Base-by-base conservation (phyloP, 2,113 vertebrate species). In the Sardina pilchardus region DNA sequence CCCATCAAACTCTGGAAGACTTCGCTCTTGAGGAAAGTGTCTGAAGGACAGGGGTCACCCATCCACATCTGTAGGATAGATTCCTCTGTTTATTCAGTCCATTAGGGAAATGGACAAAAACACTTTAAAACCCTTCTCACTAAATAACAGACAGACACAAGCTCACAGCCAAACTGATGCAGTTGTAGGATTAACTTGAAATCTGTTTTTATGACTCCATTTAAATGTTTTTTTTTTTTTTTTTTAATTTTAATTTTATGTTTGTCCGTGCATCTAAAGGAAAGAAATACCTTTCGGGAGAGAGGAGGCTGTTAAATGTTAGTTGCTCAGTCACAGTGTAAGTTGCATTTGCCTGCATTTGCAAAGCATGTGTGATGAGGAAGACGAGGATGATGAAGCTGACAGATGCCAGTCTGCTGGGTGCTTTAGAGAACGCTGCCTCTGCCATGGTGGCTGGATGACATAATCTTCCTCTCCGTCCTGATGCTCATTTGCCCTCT, bases 281-380 rank as follows among this genome's bases (percentile, higher is more conserved):
- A 86, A 45, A 30, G 84, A 82, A 78, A 82, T 82, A 84, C n/a
- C 21, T 42, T 4, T 71, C 47, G 48, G 67, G 9, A 83, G 50
- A 83, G 48, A 24, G 43, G n/a, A 85, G 71, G 85, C 82, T 43
- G 81, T 83, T 85, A 82, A 81, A 83, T 17, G 48, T 81, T 24
- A 82, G 59, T 56, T 30, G 80, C 17, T 87, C 67, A 42, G 83
- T 71, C 56, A n/a, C n/a, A n/a, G n/a, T 89, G 47, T 87, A 84
- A 81, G 81, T 63, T 88, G 83, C 85, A 75, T 86, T 88, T 88
- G 89, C 84, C 84, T 86, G 87, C 82, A 53, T 83, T 87, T 71
- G 80, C 50, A 83, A 86, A 82, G 88, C 87, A 90, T 89, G 89
- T 78, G 34, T 78, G 71, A 36, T 78, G 10, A 36, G 71, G 30